Evolutionary conservation across 2,888 invertebrate species (phyloP).

Genomic region (Cheilosia soror): DNA sequence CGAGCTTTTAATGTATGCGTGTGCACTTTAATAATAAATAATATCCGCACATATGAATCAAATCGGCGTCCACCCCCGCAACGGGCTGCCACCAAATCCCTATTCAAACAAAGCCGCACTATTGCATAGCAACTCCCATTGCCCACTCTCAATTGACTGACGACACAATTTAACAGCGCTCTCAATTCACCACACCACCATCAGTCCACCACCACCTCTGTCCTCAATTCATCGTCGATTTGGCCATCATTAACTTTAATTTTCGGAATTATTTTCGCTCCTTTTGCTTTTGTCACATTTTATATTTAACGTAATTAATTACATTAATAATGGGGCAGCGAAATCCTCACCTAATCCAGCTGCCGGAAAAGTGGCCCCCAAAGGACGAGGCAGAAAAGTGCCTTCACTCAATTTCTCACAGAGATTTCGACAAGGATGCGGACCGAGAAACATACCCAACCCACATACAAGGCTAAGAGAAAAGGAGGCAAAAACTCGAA

Average conservation of each 20-base stretch:
- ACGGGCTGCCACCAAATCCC: constrained; percentile 13
- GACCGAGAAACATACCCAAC: constrained; percentile 16
- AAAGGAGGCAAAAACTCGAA: constrained; percentile 39
- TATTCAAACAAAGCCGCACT: constrained; percentile 1
- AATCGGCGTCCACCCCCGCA: constrained; percentile 36
- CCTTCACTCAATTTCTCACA: constrained; percentile 44
- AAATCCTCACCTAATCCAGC: constrained; percentile 76
- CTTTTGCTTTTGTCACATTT: constrained; percentile 78
- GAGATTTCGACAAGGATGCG: constrained; percentile 22
- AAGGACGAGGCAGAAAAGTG: constrained; percentile 29
- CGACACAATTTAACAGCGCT: neutral
- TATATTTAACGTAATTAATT: constrained; percentile 78
- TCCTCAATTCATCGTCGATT: constrained; percentile 56
- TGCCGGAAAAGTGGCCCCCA: constrained; percentile 61
- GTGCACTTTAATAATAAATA: constrained; percentile 66
- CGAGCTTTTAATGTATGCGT: constrained; percentile 39
- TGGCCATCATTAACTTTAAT: constrained; percentile 76
- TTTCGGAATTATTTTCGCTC: constrained; percentile 76
- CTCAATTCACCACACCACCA: neutral
- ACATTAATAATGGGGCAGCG: constrained; percentile 74
- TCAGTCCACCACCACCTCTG: no score
- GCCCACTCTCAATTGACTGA: neutral
- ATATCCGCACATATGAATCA: constrained; percentile 59
- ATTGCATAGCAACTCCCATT: neutral
- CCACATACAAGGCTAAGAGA: constrained; percentile 25